Evolutionary conservation across 2,888 invertebrate species (phyloP).

Genomic region (Lottia scabra): DNA sequence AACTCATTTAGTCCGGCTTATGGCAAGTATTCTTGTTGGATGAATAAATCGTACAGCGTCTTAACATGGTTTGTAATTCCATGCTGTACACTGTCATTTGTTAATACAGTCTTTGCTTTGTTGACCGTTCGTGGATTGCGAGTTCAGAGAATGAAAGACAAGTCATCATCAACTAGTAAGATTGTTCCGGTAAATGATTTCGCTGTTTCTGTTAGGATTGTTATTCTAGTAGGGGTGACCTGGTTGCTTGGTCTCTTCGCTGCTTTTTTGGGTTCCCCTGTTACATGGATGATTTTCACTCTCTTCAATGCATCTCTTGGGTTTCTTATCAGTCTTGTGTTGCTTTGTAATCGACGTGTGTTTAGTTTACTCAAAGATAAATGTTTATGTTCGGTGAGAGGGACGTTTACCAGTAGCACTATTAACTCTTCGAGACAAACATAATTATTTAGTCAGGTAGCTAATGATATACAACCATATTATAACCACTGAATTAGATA

Average conservation of each 20-base stretch:
- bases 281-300: constrained; percentile 28
- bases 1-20: constrained; percentile 24
- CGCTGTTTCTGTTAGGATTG: constrained; percentile 27
- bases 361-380: constrained; percentile 7
- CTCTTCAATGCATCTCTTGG: constrained; percentile 33
- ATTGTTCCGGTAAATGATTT: constrained; percentile 21
- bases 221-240: constrained; percentile 34
- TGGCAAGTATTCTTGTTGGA: constrained; percentile 30
- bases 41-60: constrained; percentile 24
- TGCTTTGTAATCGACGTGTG: constrained; percentile 26
- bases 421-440: too few species aligned
- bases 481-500: too few species aligned
- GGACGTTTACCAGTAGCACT: background rate
- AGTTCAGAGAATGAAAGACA: constrained; percentile 16
- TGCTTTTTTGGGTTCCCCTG: constrained; percentile 7
- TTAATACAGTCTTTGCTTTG: constrained; percentile 24
- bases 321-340: constrained; percentile 25
- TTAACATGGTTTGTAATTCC: constrained; percentile 30
- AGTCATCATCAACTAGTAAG: constrained; percentile 12
- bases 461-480: too few species aligned
- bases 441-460: too few species aligned
- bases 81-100: constrained; percentile 17
- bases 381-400: constrained; percentile 8
- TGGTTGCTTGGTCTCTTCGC: constrained; percentile 34
- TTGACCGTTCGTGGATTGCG: constrained; percentile 15